Percentiles rank a stretch among this genome's conserved stretches.
Evolutionary conservation across 2,888 invertebrate genomes (phyloP).

Genomic region (Drosophila fungiperda): DNA sequence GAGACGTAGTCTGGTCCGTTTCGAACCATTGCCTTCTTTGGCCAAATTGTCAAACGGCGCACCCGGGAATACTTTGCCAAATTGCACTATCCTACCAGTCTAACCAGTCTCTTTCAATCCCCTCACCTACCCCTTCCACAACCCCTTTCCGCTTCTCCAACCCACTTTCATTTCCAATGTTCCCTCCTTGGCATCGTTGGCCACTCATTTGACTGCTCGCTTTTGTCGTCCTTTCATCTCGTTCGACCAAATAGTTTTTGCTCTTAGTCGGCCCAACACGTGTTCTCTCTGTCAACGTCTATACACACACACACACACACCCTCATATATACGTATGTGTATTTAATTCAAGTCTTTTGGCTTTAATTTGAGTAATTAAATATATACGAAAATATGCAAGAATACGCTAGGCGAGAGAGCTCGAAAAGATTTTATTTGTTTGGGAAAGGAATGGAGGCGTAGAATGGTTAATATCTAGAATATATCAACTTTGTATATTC

Average conservation of each 20-base stretch:
- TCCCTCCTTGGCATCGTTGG: constrained; percentile 36
- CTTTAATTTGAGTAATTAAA: constrained; percentile 3
- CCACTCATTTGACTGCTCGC: constrained; percentile 71
- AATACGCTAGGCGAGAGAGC: background rate
- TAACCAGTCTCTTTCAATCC: constrained; percentile 5
- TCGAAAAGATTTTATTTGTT: background rate
- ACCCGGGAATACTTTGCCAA: constrained; percentile 78
- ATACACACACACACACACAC: background rate
- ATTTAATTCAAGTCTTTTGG: constrained; percentile 22
- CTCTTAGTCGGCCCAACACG: constrained; percentile 48
- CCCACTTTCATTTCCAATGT: background rate
- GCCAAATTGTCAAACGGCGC: constrained; percentile 68
- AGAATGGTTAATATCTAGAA: too few species aligned
- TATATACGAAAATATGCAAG: background rate
- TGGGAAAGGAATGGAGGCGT: too few species aligned
- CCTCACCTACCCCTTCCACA: too few species aligned
- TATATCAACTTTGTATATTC: too few species aligned
- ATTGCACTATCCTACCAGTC: constrained; percentile 64
- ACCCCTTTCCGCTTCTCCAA: background rate
- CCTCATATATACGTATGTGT: background rate
- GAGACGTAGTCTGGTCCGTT: constrained; percentile 28
- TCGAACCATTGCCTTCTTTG: constrained; percentile 31
- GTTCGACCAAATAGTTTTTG: constrained; percentile 53
- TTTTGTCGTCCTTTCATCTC: constrained; percentile 58
- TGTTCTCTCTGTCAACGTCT: constrained; percentile 20